These are phyloP conservation scores for Callocephalon fimbriatum DNA, from an alignment of 2,113 vertebrate genomes.

Conservation along the genomic window DNA sequence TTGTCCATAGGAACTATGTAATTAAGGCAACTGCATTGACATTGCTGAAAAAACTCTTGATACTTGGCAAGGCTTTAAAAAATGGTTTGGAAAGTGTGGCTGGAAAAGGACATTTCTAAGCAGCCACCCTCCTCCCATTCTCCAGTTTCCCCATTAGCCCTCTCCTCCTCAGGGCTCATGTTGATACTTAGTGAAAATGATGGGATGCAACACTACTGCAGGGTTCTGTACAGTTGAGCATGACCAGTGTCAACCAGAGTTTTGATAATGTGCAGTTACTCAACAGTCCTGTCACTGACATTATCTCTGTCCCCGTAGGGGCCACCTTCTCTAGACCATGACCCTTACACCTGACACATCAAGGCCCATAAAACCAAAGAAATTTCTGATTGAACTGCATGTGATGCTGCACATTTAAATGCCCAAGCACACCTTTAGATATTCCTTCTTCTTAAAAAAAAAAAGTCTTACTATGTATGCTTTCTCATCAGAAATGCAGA, in stretches of 20 bases:
- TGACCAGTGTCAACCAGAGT: constrained; percentile 66
- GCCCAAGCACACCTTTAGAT: background rate
- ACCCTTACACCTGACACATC: constrained; percentile 69
- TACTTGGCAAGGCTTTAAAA: background rate
- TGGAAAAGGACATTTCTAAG: constrained; percentile 27
- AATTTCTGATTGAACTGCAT: background rate
- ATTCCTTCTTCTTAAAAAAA: background rate
- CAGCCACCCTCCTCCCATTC: background rate
- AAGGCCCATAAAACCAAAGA: background rate
- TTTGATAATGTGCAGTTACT: constrained; percentile 62
- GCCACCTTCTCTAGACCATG: constrained; percentile 57
- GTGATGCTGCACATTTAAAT: constrained; percentile 18
- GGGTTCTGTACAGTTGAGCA: constrained; percentile 47
- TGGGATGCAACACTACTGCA: constrained; percentile 70
- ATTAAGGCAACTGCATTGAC: background rate
- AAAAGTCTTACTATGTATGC: background rate
- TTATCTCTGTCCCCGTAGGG: constrained; percentile 52
- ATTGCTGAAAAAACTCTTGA: background rate
- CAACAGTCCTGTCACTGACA: constrained; percentile 58
- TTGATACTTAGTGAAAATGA: constrained; percentile 66
- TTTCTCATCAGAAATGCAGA: constrained; percentile 18
- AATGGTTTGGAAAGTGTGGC: constrained; percentile 2
- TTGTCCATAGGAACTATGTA: background rate
- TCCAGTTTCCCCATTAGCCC: background rate
- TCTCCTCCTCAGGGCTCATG: constrained; percentile 45